Evolutionary conservation across 2,888 invertebrate genomes (phyloP).

Genomic region (Luperina nickerlii): DNA sequence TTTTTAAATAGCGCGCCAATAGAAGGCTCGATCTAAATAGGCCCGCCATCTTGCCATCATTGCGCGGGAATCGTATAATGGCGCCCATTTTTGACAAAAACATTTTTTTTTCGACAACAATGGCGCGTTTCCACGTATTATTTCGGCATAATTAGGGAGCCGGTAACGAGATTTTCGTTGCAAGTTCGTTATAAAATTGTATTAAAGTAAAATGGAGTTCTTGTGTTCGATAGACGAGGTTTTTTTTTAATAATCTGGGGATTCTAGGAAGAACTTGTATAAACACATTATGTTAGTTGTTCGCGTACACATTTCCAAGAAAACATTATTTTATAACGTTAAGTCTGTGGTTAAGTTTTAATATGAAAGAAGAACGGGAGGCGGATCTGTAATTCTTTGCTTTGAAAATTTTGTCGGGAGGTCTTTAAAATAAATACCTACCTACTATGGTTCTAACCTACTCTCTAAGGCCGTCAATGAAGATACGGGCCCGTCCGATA

Average conservation of each 20-base stretch:
- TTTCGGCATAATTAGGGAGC: slow-evolving; percentile 87
- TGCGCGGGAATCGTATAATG: slow-evolving; percentile 79
- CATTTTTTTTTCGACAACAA: slow-evolving; percentile 82
- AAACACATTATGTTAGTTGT: neutral
- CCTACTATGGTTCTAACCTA: neutral
- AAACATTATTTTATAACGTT: neutral
- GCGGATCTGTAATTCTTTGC: neutral
- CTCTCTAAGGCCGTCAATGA: neutral
- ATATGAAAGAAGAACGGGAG: neutral
- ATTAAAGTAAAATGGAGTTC: slow-evolving; percentile 59
- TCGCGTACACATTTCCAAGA: neutral
- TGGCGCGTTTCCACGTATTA: slow-evolving; percentile 82
- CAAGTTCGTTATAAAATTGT: slow-evolving; percentile 71
- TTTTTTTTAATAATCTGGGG: slow-evolving; percentile 30
- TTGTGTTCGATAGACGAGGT: slow-evolving; percentile 36
- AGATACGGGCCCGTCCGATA: neutral
- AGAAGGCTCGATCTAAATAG: slow-evolving; percentile 89
- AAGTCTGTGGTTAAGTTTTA: too few species aligned
- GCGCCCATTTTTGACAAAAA: slow-evolving; percentile 79
- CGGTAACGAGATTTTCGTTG: slow-evolving; percentile 80
- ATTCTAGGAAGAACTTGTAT: slow-evolving; percentile 18
- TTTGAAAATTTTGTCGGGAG: neutral
- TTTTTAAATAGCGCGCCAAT: slow-evolving; percentile 90
- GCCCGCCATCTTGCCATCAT: slow-evolving; percentile 89
- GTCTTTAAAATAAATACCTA: neutral